Conservation (phyloP, 2,888 invertebrate genomes). For the Noctua comes region DNA sequence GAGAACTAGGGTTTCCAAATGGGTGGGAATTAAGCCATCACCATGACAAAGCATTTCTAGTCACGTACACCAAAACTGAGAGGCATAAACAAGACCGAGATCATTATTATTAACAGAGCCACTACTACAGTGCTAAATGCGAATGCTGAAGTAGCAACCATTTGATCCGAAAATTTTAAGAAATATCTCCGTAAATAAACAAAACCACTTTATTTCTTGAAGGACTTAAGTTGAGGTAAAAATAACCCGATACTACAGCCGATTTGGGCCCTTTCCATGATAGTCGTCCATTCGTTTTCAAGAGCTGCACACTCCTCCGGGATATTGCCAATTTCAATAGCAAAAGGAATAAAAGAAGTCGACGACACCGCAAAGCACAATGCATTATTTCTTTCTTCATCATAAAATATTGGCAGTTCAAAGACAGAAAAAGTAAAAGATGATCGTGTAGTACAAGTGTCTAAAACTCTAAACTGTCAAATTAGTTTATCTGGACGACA, state of each 20-base stretch:
- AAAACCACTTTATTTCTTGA: not conserved
- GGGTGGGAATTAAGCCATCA: conserved; percentile 24
- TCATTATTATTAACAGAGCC: conserved; percentile 24
- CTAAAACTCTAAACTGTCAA: not conserved
- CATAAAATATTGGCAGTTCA: not conserved
- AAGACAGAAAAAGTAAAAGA: not conserved
- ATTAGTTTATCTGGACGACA: conserved; percentile 2
- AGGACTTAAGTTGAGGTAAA: not conserved
- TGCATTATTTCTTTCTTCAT: not conserved
- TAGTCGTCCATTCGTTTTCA: not conserved
- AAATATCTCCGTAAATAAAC: not conserved
- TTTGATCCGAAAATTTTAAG: not conserved
- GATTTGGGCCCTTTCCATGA: not conserved
- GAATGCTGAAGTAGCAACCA: not conserved
- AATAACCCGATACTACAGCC: too few relatives aligned
- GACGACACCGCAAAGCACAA: not conserved
- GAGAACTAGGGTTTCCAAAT: conserved; percentile 24
- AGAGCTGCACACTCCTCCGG: not conserved
- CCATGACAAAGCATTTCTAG: conserved; percentile 38
- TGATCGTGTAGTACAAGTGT: not conserved
- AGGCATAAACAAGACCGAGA: not conserved
- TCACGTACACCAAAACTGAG: conserved; percentile 35
- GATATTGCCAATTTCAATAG: conserved; percentile 13
- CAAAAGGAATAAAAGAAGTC: conserved; percentile 1
- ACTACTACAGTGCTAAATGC: not conserved